Evolutionary conservation across 2,113 vertebrate genomes (phyloP).

Genomic region (Acanthisitta chloris): DNA sequence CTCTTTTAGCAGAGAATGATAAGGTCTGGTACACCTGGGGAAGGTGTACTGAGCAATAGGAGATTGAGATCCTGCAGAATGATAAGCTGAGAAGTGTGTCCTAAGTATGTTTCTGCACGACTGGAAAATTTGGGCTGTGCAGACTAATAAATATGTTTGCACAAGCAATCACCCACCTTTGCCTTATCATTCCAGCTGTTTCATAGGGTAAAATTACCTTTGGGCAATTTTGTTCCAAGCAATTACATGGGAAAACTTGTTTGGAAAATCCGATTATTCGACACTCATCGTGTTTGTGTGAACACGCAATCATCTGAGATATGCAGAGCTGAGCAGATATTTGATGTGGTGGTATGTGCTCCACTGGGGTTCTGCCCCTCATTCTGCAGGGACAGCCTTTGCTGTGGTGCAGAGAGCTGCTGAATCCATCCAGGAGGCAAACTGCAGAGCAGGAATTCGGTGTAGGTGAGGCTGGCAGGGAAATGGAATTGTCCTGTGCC

Average conservation of each 20-base stretch:
- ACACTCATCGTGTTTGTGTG: background rate
- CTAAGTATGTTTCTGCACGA: background rate
- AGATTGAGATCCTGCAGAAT: background rate
- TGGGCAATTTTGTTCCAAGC: background rate
- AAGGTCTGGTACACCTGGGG: background rate
- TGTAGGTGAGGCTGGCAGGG: background rate
- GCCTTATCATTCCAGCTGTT: background rate
- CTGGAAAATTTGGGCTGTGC: background rate
- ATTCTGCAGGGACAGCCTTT: background rate
- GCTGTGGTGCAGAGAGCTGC: background rate
- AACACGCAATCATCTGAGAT: rapidly evolving
- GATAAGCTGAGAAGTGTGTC: background rate
- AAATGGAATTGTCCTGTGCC: rapidly evolving
- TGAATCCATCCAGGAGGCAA: background rate
- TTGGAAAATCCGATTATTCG: background rate
- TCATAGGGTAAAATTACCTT: background rate
- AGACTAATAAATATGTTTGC: background rate
- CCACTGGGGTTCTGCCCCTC: background rate
- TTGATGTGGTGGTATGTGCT: rapidly evolving
- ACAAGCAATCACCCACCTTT: background rate
- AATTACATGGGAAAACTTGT: background rate
- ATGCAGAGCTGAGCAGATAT: background rate
- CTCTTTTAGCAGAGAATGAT: background rate
- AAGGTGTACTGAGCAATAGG: background rate
- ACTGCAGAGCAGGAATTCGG: rapidly evolving